Base-by-base conservation (phyloP, 2,113 vertebrate species). In the Chunga burmeisteri region DNA sequence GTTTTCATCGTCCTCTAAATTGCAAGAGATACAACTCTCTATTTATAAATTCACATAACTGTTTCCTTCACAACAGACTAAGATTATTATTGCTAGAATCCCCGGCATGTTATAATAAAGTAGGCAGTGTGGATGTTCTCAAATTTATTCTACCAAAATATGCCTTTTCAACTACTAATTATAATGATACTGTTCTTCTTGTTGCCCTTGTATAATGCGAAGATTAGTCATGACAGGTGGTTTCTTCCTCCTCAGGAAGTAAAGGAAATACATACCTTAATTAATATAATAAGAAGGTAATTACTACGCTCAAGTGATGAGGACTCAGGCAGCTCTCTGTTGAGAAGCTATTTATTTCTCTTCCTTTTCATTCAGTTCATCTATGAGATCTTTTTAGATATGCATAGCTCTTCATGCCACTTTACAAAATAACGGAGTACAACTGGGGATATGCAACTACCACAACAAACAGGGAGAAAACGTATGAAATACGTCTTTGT, bases 251-350 rank as follows among this genome's bases (percentile, higher is more conserved):
- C 42, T 58, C 26, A 44, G 49, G n/a, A 94, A 78, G 78, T 53
- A 89, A 92, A 95, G 15, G 56, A 95, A 96, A 95, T 74, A 67
- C 86, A 95, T 77, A 92, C 65, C 29, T 91, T 79, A 93, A 95
- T 92, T 90, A 95, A 93, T 56, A 81, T 6, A 79, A 25, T 20
- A 88, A 75, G 44, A 79, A 85, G 71, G 88, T 90, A 92, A 96
- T 94, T 93, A 86, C 75, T 93, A 44, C 13, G 55, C 67, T 83
- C 50, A 92, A 84, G 63, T 59, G 85, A 88, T 30, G 55, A 92
- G 71, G 62, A 88, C 88, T 88, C 74, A 50, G 46, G 59, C 73
- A 93, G 62, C 75, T 88, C 44, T 40, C 94, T 83, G 38, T 38
- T 86, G 49, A 86, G 58, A 80, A 82, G 50, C 50, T 86, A 72